Evolutionary conservation across 2,113 vertebrate genomes (phyloP), one percentile per base, ranked within the genome.

Genomic region (Xiphophorus maculatus): DNA sequence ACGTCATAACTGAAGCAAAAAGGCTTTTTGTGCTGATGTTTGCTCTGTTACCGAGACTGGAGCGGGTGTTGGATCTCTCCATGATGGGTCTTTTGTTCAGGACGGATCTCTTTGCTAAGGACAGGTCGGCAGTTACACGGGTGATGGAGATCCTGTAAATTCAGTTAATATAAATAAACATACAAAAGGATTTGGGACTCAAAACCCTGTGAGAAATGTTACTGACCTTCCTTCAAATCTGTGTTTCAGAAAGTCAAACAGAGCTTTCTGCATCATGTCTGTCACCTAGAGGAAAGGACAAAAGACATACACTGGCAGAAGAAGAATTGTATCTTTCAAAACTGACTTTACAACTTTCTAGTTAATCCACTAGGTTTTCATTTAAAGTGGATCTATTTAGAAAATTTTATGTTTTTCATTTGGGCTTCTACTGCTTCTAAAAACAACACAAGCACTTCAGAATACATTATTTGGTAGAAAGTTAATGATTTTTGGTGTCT

Each of bases 181-280:
- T 0, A 32, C 12, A 48, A 17, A 51, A n/a, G 9, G 1, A 27
- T 25, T 3, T 22, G 4, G 15, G 29, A 3, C 14, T 73, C 67
- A 6, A 32, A 33, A 37, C 35, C 17, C 15, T 17, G 25, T 29
- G 0, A 30, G 3, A 22, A 2, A 2, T 76, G 76, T 77, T 44
- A 90, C 96, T 94, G 82, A 98, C 97, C 97, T 95, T 92, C 97
- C 97, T 2, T 99, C 97, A 70, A 99, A 99, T 90, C 96, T 95
- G 91, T 99, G 97, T 95, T 98, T 98, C 77, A 98, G 93, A 90
- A 98, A 98, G 91, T 99, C 97, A 66, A 99, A 99, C 64, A 99
- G 96, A 30, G 97, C 97, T 94, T 99, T 99, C 96, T 99, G 97
- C 97, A 99, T 99, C 97, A 99, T 99, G 85, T 99, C 97, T 5